Base-by-base conservation (phyloP, 2,113 vertebrate genomes). In the Australoheros scitulus region DNA sequence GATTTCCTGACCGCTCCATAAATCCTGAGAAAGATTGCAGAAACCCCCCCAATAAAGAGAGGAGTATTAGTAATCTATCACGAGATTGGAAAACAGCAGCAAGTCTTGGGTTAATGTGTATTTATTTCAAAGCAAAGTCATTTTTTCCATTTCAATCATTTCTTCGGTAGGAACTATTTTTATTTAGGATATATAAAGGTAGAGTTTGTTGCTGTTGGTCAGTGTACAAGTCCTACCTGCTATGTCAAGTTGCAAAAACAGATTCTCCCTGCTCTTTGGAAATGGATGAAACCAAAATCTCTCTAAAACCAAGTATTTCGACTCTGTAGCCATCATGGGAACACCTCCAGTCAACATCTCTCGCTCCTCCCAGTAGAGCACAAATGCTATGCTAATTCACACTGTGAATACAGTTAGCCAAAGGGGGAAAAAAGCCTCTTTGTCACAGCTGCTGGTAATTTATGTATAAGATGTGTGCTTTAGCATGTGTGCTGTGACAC, bases 1-100 rank as follows among this genome's bases (percentile, higher is more conserved):
- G 22, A 76, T 65, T 80, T 80, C 52, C 74, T 74, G 32, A 77
- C 61, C 24, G 22, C 47, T 70, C n/a, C 50, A 81, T 72, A 84
- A 47, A 76, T 86, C 76, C 75, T 14, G 20, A 80, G 50, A 58
- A 57, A 76, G 43, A 75, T 75, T 22, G 61, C 20, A 88, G 36
- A 79, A 34, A 55, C 17, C 29, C 29, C 29, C 29, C 10, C 36
- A 26, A 52, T 43, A 75, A 10, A 20, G 52, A 29, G 24, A 38
- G 29, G 43, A 72, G 1, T 26, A 41, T 50, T 58, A 76, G 17
- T 47, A 22, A 47, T 38, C 47, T 11, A 36, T 58, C 1, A 5
- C 5, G 41, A 6, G 1, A 6, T 34, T 50, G 17, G 17, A 68
- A 80, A 77, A 38, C 15, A 74, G 36, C 11, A 20, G 59, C 32